Percentiles rank a stretch among this genome's conserved stretches.
Conservation (phyloP, 2,888 invertebrate species). For the Gortyna flavago region DNA sequence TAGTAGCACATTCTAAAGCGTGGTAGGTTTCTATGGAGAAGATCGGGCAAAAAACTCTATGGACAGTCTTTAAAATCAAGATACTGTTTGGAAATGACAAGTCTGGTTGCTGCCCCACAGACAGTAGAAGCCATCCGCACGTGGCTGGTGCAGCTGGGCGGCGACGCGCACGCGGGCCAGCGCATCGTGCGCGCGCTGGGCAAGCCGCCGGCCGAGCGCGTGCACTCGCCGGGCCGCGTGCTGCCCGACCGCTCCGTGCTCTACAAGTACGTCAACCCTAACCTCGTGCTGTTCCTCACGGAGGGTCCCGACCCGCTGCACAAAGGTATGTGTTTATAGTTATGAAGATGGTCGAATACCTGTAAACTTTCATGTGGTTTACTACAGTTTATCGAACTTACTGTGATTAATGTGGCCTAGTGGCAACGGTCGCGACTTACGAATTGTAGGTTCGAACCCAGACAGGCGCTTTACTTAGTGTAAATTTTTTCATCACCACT, state of each 20-base stretch:
- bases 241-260: conserved; percentile 98
- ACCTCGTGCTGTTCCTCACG: conserved; percentile 96
- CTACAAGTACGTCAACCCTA: conserved; percentile 99
- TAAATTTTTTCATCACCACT: neutral
- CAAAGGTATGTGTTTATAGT: conserved; percentile 87
- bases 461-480: no score
- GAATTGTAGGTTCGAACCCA: no score
- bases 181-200: conserved; percentile 91
- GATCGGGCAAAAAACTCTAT: neutral
- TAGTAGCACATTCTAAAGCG: neutral
- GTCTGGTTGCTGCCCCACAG: conserved; percentile 75
- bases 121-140: conserved; percentile 90
- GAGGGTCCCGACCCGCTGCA: conserved; percentile 93
- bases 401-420: no score
- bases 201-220: conserved; percentile 93
- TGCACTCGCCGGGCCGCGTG: conserved; percentile 98
- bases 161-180: conserved; percentile 89
- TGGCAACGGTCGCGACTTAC: no score
- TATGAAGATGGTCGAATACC: neutral
- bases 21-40: neutral
- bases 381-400: neutral
- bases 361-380: neutral
- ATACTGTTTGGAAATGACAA: neutral
- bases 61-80: neutral
- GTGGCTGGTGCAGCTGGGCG: conserved; percentile 93